Evolutionary conservation across 64 coral and sea anemone species (phyloP), one percentile per base, ranked within the genome.

Genomic region (Anthopleura sola): DNA sequence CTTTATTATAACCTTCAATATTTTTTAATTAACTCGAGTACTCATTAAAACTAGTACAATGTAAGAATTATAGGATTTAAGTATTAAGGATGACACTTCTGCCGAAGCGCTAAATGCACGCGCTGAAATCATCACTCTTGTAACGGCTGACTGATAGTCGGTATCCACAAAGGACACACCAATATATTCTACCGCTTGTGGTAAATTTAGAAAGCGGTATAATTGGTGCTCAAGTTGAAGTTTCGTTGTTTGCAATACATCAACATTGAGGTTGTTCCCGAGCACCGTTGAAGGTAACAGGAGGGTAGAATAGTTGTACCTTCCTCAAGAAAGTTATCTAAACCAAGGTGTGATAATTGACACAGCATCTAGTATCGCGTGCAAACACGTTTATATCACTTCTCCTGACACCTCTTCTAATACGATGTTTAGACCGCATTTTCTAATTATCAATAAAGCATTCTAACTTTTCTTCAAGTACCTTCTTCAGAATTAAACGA

Each of bases 371-470:
- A 32, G 14, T 71, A 33, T 32, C 11, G 31, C 31, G 66, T 71
- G 66, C n/a, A 33, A 71, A 71, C 28, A 44, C 36, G 76, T 79
- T 46, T n/a, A 44, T 79, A 33, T 77, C 76, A 20, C 20, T 44
- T 37, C 24, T 79, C 76, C 32, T n/a, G n/a, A 48, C 44, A 48
- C 44, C 76, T 79, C 6, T 20, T 38, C 44, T 79, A 79, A 79
- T 79, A 13, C 76, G 24, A 79, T 79, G 38, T 79, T 79, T 79
- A 79, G 39, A 79, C 76, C 76, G 47, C 38, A 23, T 33, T 24
- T 19, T 79, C 20, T 79, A 79, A 79, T 79, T 48, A 40, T 38
- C 24, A 24, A 20, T 48, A 79, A 48, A 24, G 26, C 24, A 15
- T 18, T 48, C 29, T 32, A 32, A 34, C n/a, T 34, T 71, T 71